A percentile compares a stretch with the other conserved stretches of the same genome.
Conservation (phyloP, 2,797 vertebrate genomes). For the Crypturellus tataupa region DNA sequence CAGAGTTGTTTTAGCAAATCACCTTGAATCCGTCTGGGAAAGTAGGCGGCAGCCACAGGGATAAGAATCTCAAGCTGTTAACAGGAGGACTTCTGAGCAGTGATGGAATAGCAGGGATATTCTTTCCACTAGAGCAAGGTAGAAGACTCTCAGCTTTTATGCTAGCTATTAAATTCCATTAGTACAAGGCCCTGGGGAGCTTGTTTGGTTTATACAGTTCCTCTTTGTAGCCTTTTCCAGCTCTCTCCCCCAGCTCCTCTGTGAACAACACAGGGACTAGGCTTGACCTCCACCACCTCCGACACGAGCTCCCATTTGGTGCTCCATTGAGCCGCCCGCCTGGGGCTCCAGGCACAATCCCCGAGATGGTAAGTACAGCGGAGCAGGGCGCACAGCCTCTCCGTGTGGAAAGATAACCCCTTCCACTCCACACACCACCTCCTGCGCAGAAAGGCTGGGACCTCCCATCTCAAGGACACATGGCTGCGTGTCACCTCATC, state of each 20-base stretch:
- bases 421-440: neutral
- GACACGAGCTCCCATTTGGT: rapidly evolving
- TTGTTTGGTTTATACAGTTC: neutral
- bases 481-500: neutral
- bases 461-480: rapidly evolving
- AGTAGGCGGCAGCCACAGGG: neutral
- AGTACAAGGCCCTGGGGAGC: neutral
- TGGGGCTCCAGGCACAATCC: rapidly evolving
- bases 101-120: neutral
- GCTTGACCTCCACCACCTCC: neutral
- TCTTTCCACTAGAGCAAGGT: neutral
- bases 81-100: neutral
- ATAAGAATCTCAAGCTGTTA: neutral
- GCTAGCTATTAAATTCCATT: rapidly evolving
- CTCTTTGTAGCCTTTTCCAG: neutral
- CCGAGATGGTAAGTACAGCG: neutral
- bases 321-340: rapidly evolving
- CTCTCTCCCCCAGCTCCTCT: neutral
- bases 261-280: neutral
- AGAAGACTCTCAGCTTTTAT: neutral
- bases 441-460: neutral
- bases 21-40: neutral
- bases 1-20: neutral
- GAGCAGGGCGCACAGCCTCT: neutral
- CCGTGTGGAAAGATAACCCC: rapidly evolving